Evolutionary conservation across 1,140 invertebrate genomes (phyloP), one percentile per base, ranked within the genome.

Genomic region (Brachionus rotundiformis): DNA sequence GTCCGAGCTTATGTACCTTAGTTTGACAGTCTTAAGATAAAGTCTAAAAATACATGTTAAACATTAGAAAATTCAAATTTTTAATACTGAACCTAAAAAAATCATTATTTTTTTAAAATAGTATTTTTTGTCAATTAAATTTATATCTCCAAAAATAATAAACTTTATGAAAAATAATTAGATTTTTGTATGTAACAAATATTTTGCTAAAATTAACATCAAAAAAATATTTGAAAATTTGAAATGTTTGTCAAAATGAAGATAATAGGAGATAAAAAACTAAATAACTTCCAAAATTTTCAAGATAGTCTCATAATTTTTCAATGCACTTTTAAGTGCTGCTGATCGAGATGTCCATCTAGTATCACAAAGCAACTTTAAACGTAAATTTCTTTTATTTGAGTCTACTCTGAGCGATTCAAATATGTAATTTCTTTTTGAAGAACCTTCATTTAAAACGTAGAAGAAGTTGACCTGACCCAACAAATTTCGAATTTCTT

Each of bases 391-490:
- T 63, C 19, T 27, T 27, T 25, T 27, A 63, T 63, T 63, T 27
- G 27, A 63, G 11, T 63, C 19, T 25, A 63, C 27, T 63, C 61
- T 25, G 11, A 63, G 27, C 11, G 19, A 27, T 63, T 63, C 61
- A 63, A 63, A 63, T 27, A 63, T 63, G 27, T 27, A 63, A 63
- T 63, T 29, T 63, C 61, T 25, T 63, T 63, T 63, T 63, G 25
- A 63, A 27, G 61, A 63, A 29, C 61, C 61, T 63, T 63, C 49
- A 59, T 13, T 59, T 7, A 59, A 19, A 59, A 19, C 23, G 23
- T 59, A 59, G 23, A 59, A 13, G n/a, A n/a, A 59, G 23, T 59
- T 59, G 2, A 59, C 49, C 23, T 59, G 49, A 19, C 49, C 49
- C 19, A 63, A 29, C 19, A 29, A 27, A 25, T 63, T 63, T 25